phyloP scores from a whole-genome alignment of 2,797 vertebrate species.

The Onychomys arenicola region DNA sequence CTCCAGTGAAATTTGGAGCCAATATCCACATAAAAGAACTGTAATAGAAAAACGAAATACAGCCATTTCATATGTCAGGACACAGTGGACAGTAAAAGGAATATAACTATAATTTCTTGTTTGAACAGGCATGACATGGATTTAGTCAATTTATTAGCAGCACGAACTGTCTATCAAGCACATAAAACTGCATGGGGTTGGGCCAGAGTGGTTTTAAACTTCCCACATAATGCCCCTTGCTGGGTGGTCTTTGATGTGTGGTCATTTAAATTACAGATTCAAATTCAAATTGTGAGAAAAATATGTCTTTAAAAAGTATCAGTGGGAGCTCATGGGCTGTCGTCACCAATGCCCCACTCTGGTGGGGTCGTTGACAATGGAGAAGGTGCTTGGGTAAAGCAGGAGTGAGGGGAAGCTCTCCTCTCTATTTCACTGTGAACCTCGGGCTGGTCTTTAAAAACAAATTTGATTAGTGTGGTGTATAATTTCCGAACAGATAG shows the following conservation, averaged over 20 bases:
- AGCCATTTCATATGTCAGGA: neutral
- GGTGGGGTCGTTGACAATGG: neutral
- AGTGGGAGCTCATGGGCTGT: accelerated
- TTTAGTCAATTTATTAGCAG: neutral
- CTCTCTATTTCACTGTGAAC: neutral
- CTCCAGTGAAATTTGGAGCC: neutral
- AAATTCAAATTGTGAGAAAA: neutral
- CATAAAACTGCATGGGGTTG: neutral
- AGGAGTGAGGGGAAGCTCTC: neutral
- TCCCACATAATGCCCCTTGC: neutral
- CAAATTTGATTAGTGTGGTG: neutral
- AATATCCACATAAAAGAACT: neutral
- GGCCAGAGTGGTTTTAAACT: neutral
- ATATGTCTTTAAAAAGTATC: neutral
- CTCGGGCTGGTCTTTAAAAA: neutral
- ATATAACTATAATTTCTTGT: conserved; percentile 1
- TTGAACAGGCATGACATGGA: neutral
- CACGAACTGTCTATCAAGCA: neutral
- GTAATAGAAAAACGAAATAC: neutral
- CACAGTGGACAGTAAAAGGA: neutral
- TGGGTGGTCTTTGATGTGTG: neutral
- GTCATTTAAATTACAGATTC: conserved; percentile 10
- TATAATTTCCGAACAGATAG: neutral
- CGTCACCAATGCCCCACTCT: neutral
- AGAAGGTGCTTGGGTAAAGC: neutral